A percentile compares a stretch with the other conserved stretches of the same genome.
phyloP scores from a whole-genome alignment of 37 sponge, comb jelly and placozoan genomes.

The Hexactinellida sp. region DNA sequence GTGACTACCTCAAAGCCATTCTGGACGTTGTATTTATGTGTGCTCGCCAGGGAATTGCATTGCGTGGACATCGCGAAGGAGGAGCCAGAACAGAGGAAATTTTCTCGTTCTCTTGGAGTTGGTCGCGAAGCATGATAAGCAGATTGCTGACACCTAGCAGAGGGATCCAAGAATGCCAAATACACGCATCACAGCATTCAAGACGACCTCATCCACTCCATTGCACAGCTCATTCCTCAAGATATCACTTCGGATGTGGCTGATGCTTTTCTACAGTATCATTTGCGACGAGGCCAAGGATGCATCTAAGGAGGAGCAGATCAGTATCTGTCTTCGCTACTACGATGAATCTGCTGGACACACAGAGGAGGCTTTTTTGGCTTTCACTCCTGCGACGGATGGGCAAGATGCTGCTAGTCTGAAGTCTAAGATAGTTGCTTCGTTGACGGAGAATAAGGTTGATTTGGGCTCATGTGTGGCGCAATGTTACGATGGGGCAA shows the following conservation, averaged over 20 bases:
- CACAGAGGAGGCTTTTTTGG: no score
- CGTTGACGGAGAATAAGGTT: no score
- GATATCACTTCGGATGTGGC: background rate
- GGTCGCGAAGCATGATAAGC: background rate
- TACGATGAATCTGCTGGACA: background rate
- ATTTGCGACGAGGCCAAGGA: background rate
- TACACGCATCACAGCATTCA: background rate
- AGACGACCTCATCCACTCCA: background rate
- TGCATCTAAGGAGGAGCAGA: background rate
- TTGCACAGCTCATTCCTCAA: background rate
- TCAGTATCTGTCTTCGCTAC: background rate
- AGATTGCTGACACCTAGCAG: background rate
- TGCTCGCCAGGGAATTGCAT: background rate
- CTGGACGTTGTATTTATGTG: background rate
- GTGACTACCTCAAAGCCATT: no score
- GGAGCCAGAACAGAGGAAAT: background rate
- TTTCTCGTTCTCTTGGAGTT: background rate
- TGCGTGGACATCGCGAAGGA: background rate
- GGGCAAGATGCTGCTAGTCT: no score
- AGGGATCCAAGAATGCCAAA: background rate
- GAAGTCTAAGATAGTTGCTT: no score
- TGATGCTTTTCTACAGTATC: background rate
- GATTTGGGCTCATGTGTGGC: background rate
- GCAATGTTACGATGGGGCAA: background rate
- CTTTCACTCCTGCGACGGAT: no score